Evolutionary conservation across 2,113 vertebrate genomes (phyloP).

Genomic region (Henicopernis longicauda): DNA sequence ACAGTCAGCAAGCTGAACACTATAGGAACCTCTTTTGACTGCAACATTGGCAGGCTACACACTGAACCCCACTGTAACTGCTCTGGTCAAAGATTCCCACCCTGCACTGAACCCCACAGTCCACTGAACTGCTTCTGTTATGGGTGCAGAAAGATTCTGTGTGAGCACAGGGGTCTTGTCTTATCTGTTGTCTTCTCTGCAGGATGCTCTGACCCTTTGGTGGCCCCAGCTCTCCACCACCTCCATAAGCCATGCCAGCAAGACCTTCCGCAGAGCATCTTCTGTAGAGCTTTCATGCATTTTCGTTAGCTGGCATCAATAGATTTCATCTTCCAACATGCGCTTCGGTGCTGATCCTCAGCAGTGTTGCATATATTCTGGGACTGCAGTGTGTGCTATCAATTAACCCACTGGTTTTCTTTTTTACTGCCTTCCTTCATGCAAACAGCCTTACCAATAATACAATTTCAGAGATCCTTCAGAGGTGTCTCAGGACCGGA

Average conservation of each 20-base stretch:
- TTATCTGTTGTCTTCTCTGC: not conserved
- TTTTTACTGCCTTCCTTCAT: not conserved
- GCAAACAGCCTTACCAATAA: fast-evolving
- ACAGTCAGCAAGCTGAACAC: not conserved
- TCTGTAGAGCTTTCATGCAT: not conserved
- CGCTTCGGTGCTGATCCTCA: not conserved
- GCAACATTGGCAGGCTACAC: not conserved
- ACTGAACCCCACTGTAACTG: not conserved
- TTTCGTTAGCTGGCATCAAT: not conserved
- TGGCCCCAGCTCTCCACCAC: not conserved
- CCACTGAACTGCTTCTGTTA: not conserved
- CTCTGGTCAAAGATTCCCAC: not conserved
- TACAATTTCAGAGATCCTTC: not conserved
- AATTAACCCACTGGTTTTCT: not conserved
- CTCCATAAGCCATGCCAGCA: not conserved
- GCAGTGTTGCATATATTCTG: not conserved
- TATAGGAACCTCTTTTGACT: not conserved
- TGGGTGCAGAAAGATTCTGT: fast-evolving
- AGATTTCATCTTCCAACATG: not conserved
- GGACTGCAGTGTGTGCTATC: not conserved
- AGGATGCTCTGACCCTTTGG: not conserved
- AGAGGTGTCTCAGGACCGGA: not conserved
- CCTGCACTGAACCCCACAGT: not conserved
- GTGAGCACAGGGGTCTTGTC: not conserved
- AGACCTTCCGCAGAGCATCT: not conserved